Conservation (phyloP, 2,113 vertebrate species). For the Typhlomys cinereus region DNA sequence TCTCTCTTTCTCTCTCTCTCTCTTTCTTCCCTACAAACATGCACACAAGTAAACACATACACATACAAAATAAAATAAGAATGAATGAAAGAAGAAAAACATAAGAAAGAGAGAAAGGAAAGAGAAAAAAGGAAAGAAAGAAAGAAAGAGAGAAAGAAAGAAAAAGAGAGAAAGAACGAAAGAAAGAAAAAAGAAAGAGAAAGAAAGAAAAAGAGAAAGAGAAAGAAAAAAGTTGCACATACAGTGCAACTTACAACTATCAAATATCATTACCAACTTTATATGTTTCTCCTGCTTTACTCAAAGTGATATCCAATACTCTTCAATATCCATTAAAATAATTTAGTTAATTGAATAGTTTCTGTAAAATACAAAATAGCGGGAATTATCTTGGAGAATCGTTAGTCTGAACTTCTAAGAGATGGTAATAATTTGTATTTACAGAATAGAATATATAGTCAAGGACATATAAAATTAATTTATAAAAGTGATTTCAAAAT, state of each 20-base stretch:
- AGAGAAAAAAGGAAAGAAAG: too few species aligned
- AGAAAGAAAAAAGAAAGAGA: too few species aligned
- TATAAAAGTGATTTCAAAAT: conserved; percentile 13
- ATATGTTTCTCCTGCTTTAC: too few species aligned
- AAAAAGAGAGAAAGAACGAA: too few species aligned
- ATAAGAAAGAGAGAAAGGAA: too few species aligned
- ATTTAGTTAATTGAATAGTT: background rate
- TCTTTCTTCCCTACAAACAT: background rate
- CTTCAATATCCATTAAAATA: background rate
- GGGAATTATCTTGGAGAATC: background rate
- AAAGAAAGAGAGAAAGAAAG: background rate
- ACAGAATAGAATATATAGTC: background rate
- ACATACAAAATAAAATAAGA: background rate
- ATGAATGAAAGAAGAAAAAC: background rate
- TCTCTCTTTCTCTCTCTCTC: too few species aligned
- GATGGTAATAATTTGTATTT: conserved; percentile 8
- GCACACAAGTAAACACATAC: too few species aligned
- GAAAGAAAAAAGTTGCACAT: too few species aligned
- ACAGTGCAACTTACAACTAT: too few species aligned
- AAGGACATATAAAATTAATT: conserved; percentile 10
- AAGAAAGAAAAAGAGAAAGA: too few species aligned
- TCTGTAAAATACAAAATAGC: background rate
- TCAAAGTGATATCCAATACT: background rate
- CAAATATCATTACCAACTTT: too few species aligned
- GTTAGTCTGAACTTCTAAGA: background rate